A percentile compares a stretch with the other conserved stretches of the same genome.
Conservation (phyloP, 2,113 vertebrate genomes). For the Climacteris rufus region DNA sequence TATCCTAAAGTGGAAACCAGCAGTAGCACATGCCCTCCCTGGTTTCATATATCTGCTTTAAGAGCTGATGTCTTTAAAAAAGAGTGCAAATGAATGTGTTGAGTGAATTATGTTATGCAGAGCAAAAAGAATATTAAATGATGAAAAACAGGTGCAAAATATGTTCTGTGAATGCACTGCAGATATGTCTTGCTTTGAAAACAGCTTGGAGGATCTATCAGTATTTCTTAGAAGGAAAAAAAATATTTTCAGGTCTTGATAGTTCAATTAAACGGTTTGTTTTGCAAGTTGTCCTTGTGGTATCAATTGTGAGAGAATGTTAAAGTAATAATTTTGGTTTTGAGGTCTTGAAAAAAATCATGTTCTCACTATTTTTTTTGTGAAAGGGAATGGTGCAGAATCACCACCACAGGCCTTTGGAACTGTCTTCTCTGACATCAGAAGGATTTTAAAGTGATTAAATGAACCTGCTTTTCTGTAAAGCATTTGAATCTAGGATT, state of each 20-base stretch:
- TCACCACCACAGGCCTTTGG: not conserved
- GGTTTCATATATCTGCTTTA: not conserved
- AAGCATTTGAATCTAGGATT: not conserved
- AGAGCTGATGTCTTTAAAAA: conserved; percentile 6
- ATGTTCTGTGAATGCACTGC: conserved; percentile 30
- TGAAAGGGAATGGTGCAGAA: not conserved
- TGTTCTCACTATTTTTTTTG: not conserved
- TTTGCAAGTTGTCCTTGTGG: not conserved
- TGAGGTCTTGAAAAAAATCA: not conserved
- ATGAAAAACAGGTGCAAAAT: conserved; percentile 44
- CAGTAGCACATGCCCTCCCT: not conserved
- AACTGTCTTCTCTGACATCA: not conserved
- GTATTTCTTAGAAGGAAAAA: not conserved
- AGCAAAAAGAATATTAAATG: conserved; percentile 9
- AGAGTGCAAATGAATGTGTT: not conserved
- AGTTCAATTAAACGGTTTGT: not conserved
- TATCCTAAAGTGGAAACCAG: not conserved
- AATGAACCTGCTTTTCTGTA: not conserved
- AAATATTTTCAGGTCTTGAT: not conserved
- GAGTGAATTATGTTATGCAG: not conserved
- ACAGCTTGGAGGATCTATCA: conserved; percentile 31
- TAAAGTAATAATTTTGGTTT: not conserved
- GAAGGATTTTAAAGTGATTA: not conserved
- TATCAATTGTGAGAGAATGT: not conserved
- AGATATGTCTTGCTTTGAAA: conserved; percentile 19